Evolutionary conservation across 2,113 vertebrate species (phyloP).

Genomic region (Noturus placidus): DNA sequence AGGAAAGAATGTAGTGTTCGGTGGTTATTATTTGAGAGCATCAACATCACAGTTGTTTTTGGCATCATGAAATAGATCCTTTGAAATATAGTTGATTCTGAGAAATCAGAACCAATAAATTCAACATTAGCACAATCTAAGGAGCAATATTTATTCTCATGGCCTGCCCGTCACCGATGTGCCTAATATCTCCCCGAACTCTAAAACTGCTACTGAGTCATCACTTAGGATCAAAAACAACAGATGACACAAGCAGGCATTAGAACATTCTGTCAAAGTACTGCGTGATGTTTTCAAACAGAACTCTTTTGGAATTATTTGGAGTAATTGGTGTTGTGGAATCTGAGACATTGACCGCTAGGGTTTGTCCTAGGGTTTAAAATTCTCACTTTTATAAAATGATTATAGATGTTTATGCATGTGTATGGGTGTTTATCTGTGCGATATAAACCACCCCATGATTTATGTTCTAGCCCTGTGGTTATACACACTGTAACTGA

Average conservation of each 20-base stretch:
- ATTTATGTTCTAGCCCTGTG: too few species aligned
- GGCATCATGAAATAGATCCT: not conserved
- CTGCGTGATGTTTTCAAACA: slow-evolving; percentile 34
- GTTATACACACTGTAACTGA: too few species aligned
- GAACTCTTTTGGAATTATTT: not conserved
- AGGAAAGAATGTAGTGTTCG: not conserved
- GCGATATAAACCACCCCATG: too few species aligned
- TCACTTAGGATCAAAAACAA: slow-evolving; percentile 34
- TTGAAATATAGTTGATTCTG: not conserved
- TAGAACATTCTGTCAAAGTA: slow-evolving; percentile 34
- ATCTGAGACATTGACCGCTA: not conserved
- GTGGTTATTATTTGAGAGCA: not conserved
- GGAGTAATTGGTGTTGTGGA: not conserved
- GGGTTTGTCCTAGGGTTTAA: not conserved
- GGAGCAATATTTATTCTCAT: not conserved
- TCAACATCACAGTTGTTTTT: not conserved
- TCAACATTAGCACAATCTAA: not conserved
- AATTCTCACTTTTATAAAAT: too few species aligned
- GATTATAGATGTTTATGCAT: not conserved
- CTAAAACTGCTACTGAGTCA: slow-evolving; percentile 45
- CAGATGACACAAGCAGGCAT: slow-evolving; percentile 33
- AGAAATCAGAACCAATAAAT: not conserved
- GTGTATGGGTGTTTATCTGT: too few species aligned
- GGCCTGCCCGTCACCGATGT: not conserved
- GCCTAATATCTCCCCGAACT: slow-evolving; percentile 12